Conservation (phyloP, 2,888 invertebrate genomes). For the Troides aeacus region DNA sequence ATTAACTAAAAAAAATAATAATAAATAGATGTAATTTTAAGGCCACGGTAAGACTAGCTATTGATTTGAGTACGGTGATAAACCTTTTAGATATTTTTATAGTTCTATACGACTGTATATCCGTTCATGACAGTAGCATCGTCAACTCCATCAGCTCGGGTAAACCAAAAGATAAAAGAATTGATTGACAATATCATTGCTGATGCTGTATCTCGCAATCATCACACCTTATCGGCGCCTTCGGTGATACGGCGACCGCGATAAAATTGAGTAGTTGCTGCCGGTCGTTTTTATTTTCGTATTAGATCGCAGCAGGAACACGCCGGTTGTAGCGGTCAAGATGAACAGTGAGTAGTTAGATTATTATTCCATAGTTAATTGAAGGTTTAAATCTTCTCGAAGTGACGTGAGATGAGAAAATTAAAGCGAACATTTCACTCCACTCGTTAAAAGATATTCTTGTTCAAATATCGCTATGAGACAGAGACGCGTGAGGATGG, state of each 20-base stretch:
- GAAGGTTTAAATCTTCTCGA: neutral
- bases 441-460: too few relatives aligned
- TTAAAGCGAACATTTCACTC: too few relatives aligned
- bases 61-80: neutral
- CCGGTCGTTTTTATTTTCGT: slow-evolving; percentile 52
- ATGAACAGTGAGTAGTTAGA: slow-evolving; percentile 64
- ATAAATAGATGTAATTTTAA: too few relatives aligned
- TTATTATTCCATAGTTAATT: neutral
- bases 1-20: too few relatives aligned
- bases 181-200: slow-evolving; percentile 64
- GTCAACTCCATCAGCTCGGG: neutral
- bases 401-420: neutral
- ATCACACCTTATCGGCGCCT: slow-evolving; percentile 51
- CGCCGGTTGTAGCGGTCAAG: slow-evolving; percentile 52
- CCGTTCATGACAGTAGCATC: slow-evolving; percentile 10
- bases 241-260: slow-evolving; percentile 55
- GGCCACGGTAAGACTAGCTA: neutral
- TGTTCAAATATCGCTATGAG: too few relatives aligned
- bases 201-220: slow-evolving; percentile 46
- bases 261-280: slow-evolving; percentile 64
- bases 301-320: slow-evolving; percentile 53
- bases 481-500: too few relatives aligned
- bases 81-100: neutral
- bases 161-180: slow-evolving; percentile 42
- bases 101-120: neutral